A percentile compares a stretch with the other conserved stretches of the same genome.
These are phyloP conservation scores for Sylvia borin DNA, from an alignment of 2,797 vertebrate genomes.

Conservation along the genomic window DNA sequence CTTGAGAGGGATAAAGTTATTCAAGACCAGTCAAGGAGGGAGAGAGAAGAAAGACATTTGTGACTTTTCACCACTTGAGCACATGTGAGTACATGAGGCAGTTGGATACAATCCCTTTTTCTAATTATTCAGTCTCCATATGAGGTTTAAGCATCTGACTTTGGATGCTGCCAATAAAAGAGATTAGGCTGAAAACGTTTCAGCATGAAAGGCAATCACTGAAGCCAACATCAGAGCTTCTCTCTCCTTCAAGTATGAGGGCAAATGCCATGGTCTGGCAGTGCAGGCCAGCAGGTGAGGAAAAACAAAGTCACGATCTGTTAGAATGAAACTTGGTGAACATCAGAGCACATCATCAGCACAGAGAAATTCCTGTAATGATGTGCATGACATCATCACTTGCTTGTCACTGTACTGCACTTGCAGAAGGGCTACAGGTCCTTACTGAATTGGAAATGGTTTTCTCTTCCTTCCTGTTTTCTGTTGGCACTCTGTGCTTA, in stretches of 20 bases:
- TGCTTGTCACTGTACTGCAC: neutral
- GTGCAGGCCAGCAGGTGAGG: neutral
- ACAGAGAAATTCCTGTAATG: neutral
- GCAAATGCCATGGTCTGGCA: neutral
- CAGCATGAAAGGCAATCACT: neutral
- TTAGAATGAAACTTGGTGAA: neutral
- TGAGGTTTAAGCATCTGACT: constrained; percentile 52
- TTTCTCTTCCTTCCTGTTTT: neutral
- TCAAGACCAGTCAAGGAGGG: neutral
- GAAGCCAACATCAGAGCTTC: neutral
- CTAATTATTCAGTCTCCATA: neutral
- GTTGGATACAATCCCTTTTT: neutral
- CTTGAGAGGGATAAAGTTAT: neutral
- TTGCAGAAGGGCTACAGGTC: neutral
- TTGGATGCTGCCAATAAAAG: constrained; percentile 22
- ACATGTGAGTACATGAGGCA: neutral
- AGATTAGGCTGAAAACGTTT: constrained; percentile 27
- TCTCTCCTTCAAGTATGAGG: neutral
- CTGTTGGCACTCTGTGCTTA: neutral
- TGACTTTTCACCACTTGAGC: neutral
- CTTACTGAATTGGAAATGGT: neutral
- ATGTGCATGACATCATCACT: neutral
- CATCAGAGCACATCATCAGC: neutral
- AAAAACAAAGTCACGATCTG: neutral
- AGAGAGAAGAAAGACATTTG: neutral